Base-by-base conservation (phyloP, 1,140 invertebrate species). In the Drosophila ficusphila region DNA sequence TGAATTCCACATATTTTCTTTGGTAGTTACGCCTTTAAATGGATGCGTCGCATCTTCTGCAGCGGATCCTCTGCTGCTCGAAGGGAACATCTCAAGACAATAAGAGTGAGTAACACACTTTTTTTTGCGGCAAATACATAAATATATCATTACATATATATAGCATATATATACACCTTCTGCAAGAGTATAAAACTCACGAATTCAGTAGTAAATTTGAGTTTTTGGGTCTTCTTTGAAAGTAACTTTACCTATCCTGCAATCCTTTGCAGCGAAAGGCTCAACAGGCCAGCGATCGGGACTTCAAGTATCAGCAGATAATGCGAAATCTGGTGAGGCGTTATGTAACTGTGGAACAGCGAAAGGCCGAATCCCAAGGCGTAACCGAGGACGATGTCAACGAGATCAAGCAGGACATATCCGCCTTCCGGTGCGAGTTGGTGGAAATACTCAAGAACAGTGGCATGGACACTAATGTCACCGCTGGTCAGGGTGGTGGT, bases 361-460 rank as follows among this genome's bases (percentile, higher is more conserved):
- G 97, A 33, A 97, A 97, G 90, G 97, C 97, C 0, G 97, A 98
- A 83, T 96, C 96, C 83, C 96, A 98, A 92, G 98, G 98, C n/a
- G 98, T 99, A 5, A 99, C 98, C 0, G 98, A 99, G 92, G 98
- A 99, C 90, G 98, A 99, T 92, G 97, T 99, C 25, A 99, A 99
- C 92, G 98, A 99, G 93, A 99, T 99, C 64, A 99, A 99, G 92
- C 98, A 99, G 92, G 98, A 99, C 91, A 98, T 99, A 57, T 97
- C 96, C 39, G 96, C 97, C 3, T 98, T 98, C 92, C 94, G 97
- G 36, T 98, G 96, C 92, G 98, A 99, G 92, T 93, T 99, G 4
- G 96, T 99, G 33, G 98, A 99, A 93, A 98, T 99, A 73, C 93
- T 99, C 12, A 96, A 97, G 90, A 97, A 97, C 91, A 97, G 96